Base-by-base conservation (phyloP, 2,888 invertebrate genomes). In the Xanthorhoe spadicearia region DNA sequence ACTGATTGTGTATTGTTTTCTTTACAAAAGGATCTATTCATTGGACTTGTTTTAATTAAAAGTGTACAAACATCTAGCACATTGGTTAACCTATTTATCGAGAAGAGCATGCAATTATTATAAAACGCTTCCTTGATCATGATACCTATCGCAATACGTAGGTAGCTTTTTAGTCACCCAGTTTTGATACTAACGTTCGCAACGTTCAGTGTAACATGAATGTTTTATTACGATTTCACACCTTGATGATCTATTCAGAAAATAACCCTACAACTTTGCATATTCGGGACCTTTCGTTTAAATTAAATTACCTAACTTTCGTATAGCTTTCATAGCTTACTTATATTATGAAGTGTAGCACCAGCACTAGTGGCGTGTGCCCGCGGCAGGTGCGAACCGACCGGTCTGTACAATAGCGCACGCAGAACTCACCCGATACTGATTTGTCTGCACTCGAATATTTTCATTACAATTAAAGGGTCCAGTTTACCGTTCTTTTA, bases 371-470 rank as follows among this genome's bases (percentile, higher is more conserved):
- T 89, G 90, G 90, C 92, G 92, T 92, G 92, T 91, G 92, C 92
- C 91, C 79, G 75, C 79, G 89, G 91, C 92, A 92, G 92, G 92
- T 92, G 92, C 85, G 76, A 75, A 83, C 83, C 76, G 64, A 84
- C 83, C 83, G 83, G 80, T 81, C 81, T 78, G 43, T 52, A 71
- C 69, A 67, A 66, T 71, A 70, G 64, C 59, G 61, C 65, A 68
- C 66, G 54, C 57, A 64, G 56, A 61, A 63, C 54, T 65, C 65
- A 65, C 63, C 67, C 51, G 59, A 57, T 69, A 61, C 23, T 58
- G 57, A 64, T 68, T 68, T 64, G 68, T 64, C 68, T 61, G 19
- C 53, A 18, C 38, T 50, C 17, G 56, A 53, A 60, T 52, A 60
- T 64, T 58, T 64, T 68, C 61, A 66, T 68, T 64, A 60, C 48